Evolutionary conservation across 2,113 vertebrate genomes (phyloP), one percentile per base, ranked within the genome.

Genomic region (Drymodes brunneopygia): DNA sequence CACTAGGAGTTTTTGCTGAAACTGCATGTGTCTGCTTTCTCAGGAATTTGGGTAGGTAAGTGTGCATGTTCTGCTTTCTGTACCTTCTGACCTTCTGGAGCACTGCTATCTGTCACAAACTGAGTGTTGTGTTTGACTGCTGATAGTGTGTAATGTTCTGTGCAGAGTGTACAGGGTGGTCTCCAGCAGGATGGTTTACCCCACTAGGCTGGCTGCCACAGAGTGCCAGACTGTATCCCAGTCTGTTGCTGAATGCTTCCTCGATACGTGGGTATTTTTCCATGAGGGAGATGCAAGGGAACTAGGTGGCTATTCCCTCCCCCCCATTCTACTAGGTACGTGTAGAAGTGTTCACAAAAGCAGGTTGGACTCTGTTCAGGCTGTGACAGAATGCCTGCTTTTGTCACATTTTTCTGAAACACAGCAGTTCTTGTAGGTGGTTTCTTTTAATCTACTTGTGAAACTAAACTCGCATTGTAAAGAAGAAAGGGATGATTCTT

Each of bases 391-490:
- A 89, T 40, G 74, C 50, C n/a, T 80, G 38, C 24, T 86, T 95
- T 95, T 92, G 58, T 72, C 79, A 73, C 66, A 7, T 86, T 85
- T 85, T 93, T 58, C 54, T 91, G 51, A 85, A 88, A 79, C 25
- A 47, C 40, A 38, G 53, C 53, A 44, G 58, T 89, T 82, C 33
- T 75, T 94, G 84, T 91, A 90, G 84, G 90, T 91, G 73, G 54
- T 50, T 90, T 91, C 54, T 91, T 94, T 73, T 73, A 92, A 88
- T 71, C 62, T 67, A 51, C 74, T 80, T 90, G 81, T 67, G 60
- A 91, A 94, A 78, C 57, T 36, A 51, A 89, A 81, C 36, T 91
- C 1, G 1, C 44, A 18, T 62, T 90, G 40, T 60, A 53, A 60
- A 61, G 48, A 84, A 80, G 67, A 93, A 82, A 82, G 13, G 13